Base-by-base conservation (phyloP, 2,113 vertebrate genomes). In the Apus apus region DNA sequence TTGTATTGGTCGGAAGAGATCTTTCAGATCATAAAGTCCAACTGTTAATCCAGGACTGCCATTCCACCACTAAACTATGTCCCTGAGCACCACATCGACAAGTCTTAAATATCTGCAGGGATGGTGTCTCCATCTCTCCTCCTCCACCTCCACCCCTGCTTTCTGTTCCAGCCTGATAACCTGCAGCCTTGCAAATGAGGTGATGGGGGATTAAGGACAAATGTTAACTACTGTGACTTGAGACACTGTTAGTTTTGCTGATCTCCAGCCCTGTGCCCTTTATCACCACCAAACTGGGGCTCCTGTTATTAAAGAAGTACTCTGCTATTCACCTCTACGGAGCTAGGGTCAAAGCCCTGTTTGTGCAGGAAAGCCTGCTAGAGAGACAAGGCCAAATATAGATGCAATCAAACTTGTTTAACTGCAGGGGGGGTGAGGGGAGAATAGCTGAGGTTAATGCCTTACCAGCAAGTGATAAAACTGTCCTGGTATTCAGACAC, bases 141-240 rank as follows among this genome's bases (percentile, higher is more conserved):
- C 29, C 51, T 25, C 46, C 18, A 53, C 11, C 16, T 11, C 10
- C 32, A 20, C 20, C 75, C 75, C 51, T 66, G 62, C 22, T 62
- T 94, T 92, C 36, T 83, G 21, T 48, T 74, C 51, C 29, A 77
- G 38, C 48, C 64, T 50, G 43, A 38, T 19, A 60, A 58, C 50
- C 56, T 56, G 60, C 19, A 93, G 34, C 18, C 74, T 66, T 67
- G 66, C 23, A 66, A 26, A 71, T 45, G 51, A 54, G 66, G 53
- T 0, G 0, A 4, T 4, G 20, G 5, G 32, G 12, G 7, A 20
- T 66, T 70, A 74, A 43, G 23, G 56, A 9, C 32, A 70, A 51
- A 43, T 0, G 3, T 51, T 65, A 77, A 60, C 25, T 38, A 4
- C 25, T 34, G 43, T 36, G 30, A 27, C 34, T 60, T 36, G 40